A percentile compares a stretch with the other conserved stretches of the same genome.
These are phyloP conservation scores for Lutraria lutraria DNA, from an alignment of 2,888 invertebrate species.

Conservation along the genomic window DNA sequence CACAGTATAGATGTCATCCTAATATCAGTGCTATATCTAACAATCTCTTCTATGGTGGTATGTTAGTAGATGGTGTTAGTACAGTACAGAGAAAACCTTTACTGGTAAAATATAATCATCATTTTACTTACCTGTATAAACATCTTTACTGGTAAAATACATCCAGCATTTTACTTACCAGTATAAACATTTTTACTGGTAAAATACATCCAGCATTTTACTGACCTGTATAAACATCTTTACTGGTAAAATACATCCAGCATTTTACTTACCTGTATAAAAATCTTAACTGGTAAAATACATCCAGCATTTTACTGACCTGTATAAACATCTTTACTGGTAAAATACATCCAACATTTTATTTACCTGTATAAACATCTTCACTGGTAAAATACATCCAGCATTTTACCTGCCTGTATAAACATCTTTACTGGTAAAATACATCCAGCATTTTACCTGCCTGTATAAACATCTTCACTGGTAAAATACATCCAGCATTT, in stretches of 20 bases:
- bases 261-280: too few relatives aligned
- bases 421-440: slow-evolving; percentile 70
- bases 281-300: too few relatives aligned
- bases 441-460: not conserved
- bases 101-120: slow-evolving; percentile 57
- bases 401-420: not conserved
- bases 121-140: not conserved
- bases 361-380: slow-evolving; percentile 56
- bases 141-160: not conserved
- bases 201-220: too few relatives aligned
- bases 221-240: too few relatives aligned
- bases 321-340: too few relatives aligned
- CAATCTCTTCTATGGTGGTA: slow-evolving; percentile 79
- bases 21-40: slow-evolving; percentile 81
- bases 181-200: too few relatives aligned
- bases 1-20: slow-evolving; percentile 84
- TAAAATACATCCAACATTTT: too few relatives aligned
- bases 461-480: slow-evolving; percentile 60
- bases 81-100: slow-evolving; percentile 73
- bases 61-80: slow-evolving; percentile 79
- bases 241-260: too few relatives aligned
- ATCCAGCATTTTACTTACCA: too few relatives aligned
- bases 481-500: slow-evolving; percentile 47
- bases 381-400: slow-evolving; percentile 61
- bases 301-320: too few relatives aligned